A percentile compares a stretch with the other conserved stretches of the same genome.
Conservation (phyloP, 2,888 invertebrate species). For the Escarpia spicata region DNA sequence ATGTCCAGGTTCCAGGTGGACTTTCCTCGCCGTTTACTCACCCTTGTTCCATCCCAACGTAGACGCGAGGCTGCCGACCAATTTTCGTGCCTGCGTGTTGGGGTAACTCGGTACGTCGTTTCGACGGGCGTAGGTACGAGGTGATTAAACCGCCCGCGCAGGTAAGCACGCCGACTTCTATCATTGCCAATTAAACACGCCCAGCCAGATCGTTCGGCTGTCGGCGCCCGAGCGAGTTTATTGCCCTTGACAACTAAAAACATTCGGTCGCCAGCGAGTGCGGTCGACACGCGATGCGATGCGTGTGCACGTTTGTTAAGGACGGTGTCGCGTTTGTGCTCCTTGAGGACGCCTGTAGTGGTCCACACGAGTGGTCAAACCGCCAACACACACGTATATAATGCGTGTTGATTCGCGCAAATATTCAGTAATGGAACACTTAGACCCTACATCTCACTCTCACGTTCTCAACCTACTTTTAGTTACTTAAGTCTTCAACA, state of each 20-base stretch:
- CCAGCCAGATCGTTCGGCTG: not conserved
- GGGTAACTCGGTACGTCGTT: not conserved
- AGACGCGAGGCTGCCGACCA: not conserved
- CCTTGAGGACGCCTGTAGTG: not conserved
- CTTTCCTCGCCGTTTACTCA: not conserved
- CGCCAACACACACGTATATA: too few species aligned
- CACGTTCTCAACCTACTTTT: too few species aligned
- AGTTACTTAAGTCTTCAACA: too few species aligned
- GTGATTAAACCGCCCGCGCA: not conserved
- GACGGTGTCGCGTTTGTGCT: not conserved
- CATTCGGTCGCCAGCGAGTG: not conserved
- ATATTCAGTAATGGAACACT: not conserved
- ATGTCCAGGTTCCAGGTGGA: not conserved
- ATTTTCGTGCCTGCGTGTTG: not conserved
- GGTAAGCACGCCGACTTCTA: not conserved
- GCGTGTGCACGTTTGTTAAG: not conserved
- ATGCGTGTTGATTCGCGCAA: not conserved
- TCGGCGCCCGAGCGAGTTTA: not conserved
- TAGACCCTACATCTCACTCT: too few species aligned
- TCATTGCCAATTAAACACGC: not conserved
- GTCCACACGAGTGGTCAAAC: not conserved
- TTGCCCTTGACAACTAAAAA: not conserved
- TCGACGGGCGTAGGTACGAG: not conserved
- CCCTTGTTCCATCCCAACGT: not conserved
- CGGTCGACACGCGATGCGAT: not conserved